A percentile compares a stretch with the other conserved stretches of the same genome.
Conservation (phyloP, 2,888 invertebrate species). For the Polydrusus tereticollis region DNA sequence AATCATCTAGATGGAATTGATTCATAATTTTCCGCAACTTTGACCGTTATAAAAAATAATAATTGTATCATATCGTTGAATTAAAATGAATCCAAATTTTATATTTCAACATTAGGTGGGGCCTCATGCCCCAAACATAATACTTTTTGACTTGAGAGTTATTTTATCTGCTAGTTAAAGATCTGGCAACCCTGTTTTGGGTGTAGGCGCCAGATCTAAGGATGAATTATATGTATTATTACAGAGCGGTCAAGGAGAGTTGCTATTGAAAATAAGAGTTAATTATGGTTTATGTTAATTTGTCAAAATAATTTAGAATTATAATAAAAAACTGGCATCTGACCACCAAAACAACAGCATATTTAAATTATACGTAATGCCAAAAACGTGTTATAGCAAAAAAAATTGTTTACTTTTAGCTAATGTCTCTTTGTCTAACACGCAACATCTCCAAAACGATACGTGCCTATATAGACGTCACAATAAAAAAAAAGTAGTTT, state of each 20-base stretch:
- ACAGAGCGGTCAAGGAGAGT: conserved; percentile 14
- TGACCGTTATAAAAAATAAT: too few species aligned
- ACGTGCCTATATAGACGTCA: too few species aligned
- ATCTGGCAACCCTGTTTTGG: not conserved
- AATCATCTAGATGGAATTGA: too few species aligned
- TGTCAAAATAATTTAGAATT: not conserved
- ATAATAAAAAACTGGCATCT: conserved; percentile 8
- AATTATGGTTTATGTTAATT: conserved; percentile 9
- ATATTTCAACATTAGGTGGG: too few species aligned
- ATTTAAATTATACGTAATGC: conserved; percentile 7
- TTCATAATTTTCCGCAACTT: too few species aligned
- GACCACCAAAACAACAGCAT: not conserved
- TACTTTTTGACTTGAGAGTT: not conserved
- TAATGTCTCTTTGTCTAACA: not conserved
- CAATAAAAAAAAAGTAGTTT: too few species aligned
- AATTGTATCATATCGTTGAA: too few species aligned
- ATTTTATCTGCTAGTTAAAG: not conserved
- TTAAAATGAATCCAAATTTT: too few species aligned
- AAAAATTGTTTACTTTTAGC: not conserved
- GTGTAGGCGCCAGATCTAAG: not conserved
- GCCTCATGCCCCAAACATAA: too few species aligned
- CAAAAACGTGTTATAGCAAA: not conserved
- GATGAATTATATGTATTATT: conserved; percentile 6
- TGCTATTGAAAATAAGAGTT: conserved; percentile 7
- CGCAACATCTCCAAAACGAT: not conserved